Evolutionary conservation across 2,797 vertebrate genomes (phyloP).

Genomic region (Anguilla marmorata): DNA sequence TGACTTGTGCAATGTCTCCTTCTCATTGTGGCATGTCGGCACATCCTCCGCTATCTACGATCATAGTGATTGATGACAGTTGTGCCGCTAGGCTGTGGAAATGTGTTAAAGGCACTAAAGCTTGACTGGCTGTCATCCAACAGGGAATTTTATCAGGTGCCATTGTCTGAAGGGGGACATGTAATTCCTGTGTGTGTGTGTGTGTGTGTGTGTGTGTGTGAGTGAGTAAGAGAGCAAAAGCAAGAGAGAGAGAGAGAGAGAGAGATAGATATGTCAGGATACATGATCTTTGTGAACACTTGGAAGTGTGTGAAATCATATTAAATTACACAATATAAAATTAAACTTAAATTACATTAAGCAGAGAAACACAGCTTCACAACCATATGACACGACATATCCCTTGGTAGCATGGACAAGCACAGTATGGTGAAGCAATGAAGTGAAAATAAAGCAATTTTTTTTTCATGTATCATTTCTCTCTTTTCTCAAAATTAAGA

Average conservation of each 20-base stretch:
- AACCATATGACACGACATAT: too few relatives aligned
- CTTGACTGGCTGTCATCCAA: conserved; percentile 43
- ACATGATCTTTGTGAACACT: too few relatives aligned
- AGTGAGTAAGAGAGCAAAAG: not conserved
- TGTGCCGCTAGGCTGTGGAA: not conserved
- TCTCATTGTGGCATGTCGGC: not conserved
- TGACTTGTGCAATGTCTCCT: not conserved
- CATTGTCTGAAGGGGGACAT: not conserved
- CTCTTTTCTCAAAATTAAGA: conserved; percentile 46
- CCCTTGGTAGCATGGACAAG: too few relatives aligned
- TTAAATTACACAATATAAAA: too few relatives aligned
- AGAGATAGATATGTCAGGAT: too few relatives aligned
- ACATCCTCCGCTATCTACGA: not conserved
- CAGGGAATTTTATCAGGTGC: not conserved
- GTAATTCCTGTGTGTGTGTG: not conserved
- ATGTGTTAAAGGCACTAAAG: conserved; percentile 27
- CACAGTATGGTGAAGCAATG: too few relatives aligned
- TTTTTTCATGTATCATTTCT: not conserved
- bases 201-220: conserved; percentile 9
- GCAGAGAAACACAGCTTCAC: too few relatives aligned
- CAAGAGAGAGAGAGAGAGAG: not conserved
- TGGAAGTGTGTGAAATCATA: too few relatives aligned
- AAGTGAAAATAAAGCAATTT: too few relatives aligned
- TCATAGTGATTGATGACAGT: not conserved
- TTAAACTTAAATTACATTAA: too few relatives aligned